Evolutionary conservation across 2,113 vertebrate genomes (phyloP).

Genomic region (Lycaon pictus): DNA sequence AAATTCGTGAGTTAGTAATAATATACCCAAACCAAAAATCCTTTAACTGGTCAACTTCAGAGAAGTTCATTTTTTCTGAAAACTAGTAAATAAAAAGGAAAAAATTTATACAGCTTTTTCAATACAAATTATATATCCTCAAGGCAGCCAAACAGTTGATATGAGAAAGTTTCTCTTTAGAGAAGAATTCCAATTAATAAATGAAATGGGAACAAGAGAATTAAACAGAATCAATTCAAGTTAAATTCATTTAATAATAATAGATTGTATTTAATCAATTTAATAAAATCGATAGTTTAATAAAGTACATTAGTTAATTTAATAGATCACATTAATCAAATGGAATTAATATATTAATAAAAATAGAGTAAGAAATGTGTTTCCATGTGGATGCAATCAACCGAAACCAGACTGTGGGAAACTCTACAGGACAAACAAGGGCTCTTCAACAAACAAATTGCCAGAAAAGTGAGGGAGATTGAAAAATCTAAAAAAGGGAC

Average conservation of each 20-base stretch:
- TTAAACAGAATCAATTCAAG: constrained; percentile 52
- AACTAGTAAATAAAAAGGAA: not conserved
- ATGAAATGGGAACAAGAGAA: constrained; percentile 57
- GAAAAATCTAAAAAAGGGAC: constrained; percentile 25
- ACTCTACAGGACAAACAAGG: constrained; percentile 24
- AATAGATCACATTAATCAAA: constrained; percentile 1
- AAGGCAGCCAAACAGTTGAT: constrained; percentile 44
- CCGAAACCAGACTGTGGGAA: constrained; percentile 15
- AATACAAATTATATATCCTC: constrained; percentile 46
- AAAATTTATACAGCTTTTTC: constrained; percentile 47
- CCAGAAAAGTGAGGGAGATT: constrained; percentile 29
- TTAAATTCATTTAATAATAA: constrained; percentile 55
- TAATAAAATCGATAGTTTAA: constrained; percentile 43
- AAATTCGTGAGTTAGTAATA: constrained; percentile 20
- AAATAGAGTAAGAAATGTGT: constrained; percentile 55
- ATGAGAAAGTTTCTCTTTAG: constrained; percentile 46
- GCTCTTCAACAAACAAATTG: constrained; percentile 30
- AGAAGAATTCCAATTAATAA: constrained; percentile 59
- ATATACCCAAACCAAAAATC: constrained; percentile 47
- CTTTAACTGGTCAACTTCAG: constrained; percentile 14
- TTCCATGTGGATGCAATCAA: constrained; percentile 44
- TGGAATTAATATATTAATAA: constrained; percentile 49
- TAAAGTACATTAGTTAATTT: constrained; percentile 26
- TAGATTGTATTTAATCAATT: constrained; percentile 22
- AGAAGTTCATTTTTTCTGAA: constrained; percentile 47